Percentiles rank a stretch among this genome's conserved stretches.
Conservation (phyloP, 64 coral and sea anemone genomes). For the Anthopleura sola region DNA sequence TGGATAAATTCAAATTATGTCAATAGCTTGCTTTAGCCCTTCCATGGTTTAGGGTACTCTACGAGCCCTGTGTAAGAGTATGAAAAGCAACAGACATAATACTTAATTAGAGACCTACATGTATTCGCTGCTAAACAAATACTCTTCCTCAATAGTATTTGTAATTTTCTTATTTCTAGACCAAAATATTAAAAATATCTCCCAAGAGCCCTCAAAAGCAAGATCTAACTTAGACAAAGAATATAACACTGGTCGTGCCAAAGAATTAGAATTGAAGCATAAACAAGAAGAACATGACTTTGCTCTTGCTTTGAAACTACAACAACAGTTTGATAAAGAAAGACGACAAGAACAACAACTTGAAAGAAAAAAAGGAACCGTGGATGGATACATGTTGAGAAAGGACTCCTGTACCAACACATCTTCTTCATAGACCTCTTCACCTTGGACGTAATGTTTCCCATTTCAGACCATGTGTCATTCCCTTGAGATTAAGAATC, state of each 20-base stretch:
- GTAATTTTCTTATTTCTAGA: neutral
- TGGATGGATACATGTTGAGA: conserved; percentile 66
- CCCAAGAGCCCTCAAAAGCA: neutral
- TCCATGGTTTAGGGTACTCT: no score
- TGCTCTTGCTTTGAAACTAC: conserved; percentile 71
- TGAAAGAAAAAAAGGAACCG: conserved; percentile 65
- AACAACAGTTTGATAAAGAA: conserved; percentile 66
- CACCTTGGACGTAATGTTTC: no score
- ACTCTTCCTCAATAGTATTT: no score
- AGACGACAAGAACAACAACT: conserved; percentile 10
- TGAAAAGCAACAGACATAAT: no score
- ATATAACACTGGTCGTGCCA: neutral
- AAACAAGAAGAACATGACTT: conserved; percentile 79
- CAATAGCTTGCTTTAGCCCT: no score
- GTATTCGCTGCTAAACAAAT: no score
- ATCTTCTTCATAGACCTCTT: no score
- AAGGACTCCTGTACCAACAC: neutral
- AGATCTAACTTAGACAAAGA: conserved; percentile 31
- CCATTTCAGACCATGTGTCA: no score
- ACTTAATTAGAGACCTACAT: no score
- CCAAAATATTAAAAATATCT: neutral
- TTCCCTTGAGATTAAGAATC: no score
- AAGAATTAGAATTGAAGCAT: conserved; percentile 45
- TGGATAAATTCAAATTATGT: no score
- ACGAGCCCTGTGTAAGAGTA: no score